Base-by-base conservation (phyloP, 2,113 vertebrate genomes). In the Callocephalon fimbriatum region DNA sequence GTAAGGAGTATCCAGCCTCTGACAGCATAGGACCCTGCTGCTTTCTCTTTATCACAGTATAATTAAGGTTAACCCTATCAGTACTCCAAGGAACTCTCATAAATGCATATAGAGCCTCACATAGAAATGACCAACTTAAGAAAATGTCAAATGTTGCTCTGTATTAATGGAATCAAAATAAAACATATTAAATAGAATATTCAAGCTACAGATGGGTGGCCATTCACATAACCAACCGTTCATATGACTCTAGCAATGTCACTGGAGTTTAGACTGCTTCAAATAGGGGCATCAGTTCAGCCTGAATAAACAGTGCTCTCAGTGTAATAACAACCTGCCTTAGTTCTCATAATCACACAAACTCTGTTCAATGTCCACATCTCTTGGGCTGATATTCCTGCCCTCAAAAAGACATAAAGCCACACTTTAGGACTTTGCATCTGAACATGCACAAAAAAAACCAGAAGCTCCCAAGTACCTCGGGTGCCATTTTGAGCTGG, bases 1-100 rank as follows among this genome's bases (percentile, higher is more conserved):
- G 22, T 75, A 59, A 48, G 61, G 2, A 84, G 20, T 26, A 67
- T 51, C 37, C 53, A 87, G 8, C 11, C 32, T 70, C 59, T 83
- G 50, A 54, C 42, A 86, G 67, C 16, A 86, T 7, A 84, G 56
- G 31, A 31, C 13, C 48, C 44, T 56, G n/a, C 27, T 88, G 42
- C 45, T 78, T 84, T 84, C 70, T 48, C 21, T 71, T 54, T 61
- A n/a, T n/a, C 47, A 32, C 54, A 72, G 56, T 32, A 67, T 80
- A 90, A 93, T 58, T 37, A 75, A 56, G 17, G 45, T 78, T 95
- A 94, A 83, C 67, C 42, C 56, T 73, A 35, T 70, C 66, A 54
- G 37, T 62, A 83, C 37, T 68, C 53, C 2, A 0, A 10, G 19
- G 44, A 83, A 70, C n/a, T 73, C 31, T 68, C 42, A 67, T 9